Percentiles rank a stretch among this genome's conserved stretches.
phyloP scores from a whole-genome alignment of 2,888 invertebrate genomes.

The Syritta pipiens region DNA sequence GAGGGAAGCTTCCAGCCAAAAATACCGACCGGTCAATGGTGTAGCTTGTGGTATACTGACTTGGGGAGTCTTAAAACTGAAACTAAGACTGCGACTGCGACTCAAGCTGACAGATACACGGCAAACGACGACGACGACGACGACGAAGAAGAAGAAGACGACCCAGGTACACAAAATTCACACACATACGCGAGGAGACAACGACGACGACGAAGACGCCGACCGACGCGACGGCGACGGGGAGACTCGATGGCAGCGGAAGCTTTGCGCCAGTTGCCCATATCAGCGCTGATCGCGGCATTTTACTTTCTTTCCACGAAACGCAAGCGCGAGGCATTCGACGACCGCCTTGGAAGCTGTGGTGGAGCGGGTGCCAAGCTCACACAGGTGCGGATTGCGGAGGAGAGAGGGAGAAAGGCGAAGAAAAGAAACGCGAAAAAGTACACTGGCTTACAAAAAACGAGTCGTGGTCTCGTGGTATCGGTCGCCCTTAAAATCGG shows the following conservation, averaged over 20 bases:
- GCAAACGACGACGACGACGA: conserved; percentile 51
- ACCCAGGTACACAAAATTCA: conserved; percentile 32
- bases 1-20: conserved; percentile 25
- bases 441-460: too few relatives aligned
- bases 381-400: conserved; percentile 18
- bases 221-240: conserved; percentile 1
- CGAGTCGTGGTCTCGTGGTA: conserved; percentile 1
- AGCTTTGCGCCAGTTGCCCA: conserved; percentile 68
- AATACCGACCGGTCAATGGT: conserved; percentile 64
- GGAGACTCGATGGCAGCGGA: conserved; percentile 50
- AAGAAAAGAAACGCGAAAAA: conserved; percentile 53
- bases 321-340: conserved; percentile 51
- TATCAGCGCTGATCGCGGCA: conserved; percentile 51
- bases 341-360: conserved; percentile 28
- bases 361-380: conserved; percentile 47
- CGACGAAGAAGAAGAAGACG: conserved; percentile 44
- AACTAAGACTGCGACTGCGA: conserved; percentile 48
- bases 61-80: conserved; percentile 37
- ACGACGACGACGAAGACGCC: conserved; percentile 30
- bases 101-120: conserved; percentile 36
- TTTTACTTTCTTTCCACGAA: conserved; percentile 69
- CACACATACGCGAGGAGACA: conserved; percentile 36
- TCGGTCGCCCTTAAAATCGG: conserved; percentile 45
- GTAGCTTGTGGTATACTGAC: conserved; percentile 60
- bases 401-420: conserved; percentile 61